Evolutionary conservation across 2,888 invertebrate genomes (phyloP).

Genomic region (Bedellia somnulentella): DNA sequence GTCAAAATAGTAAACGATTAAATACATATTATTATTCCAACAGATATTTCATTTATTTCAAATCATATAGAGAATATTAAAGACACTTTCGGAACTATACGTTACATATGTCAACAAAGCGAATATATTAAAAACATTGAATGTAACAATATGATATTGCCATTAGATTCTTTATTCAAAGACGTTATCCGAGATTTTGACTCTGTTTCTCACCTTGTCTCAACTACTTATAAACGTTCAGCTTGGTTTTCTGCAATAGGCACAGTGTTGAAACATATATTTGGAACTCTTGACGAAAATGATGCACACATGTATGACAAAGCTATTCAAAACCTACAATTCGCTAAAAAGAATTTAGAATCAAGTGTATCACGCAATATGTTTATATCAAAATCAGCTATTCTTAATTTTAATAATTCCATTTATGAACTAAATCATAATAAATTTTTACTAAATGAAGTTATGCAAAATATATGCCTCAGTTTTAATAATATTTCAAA

Average conservation of each 20-base stretch:
- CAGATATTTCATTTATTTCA: neutral
- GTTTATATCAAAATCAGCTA: neutral
- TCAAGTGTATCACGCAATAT: neutral
- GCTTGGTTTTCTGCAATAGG: too few relatives aligned
- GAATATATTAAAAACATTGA: neutral
- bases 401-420: neutral
- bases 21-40: neutral
- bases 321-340: conserved; percentile 11
- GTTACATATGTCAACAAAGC: neutral
- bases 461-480: neutral
- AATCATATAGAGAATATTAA: neutral
- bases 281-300: conserved; percentile 15
- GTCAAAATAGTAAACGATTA: neutral
- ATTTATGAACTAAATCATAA: neutral
- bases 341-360: conserved; percentile 7
- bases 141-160: neutral
- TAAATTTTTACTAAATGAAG: too few relatives aligned
- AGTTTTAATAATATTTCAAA: neutral
- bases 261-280: conserved; percentile 13
- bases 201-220: too few relatives aligned
- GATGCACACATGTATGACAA: conserved; percentile 14
- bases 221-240: too few relatives aligned
- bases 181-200: conserved; percentile 5
- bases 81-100: neutral
- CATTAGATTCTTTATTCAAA: neutral